Evolutionary conservation across 2,888 invertebrate species (phyloP), one percentile per base, ranked within the genome.

Genomic region (Troilus luridus): DNA sequence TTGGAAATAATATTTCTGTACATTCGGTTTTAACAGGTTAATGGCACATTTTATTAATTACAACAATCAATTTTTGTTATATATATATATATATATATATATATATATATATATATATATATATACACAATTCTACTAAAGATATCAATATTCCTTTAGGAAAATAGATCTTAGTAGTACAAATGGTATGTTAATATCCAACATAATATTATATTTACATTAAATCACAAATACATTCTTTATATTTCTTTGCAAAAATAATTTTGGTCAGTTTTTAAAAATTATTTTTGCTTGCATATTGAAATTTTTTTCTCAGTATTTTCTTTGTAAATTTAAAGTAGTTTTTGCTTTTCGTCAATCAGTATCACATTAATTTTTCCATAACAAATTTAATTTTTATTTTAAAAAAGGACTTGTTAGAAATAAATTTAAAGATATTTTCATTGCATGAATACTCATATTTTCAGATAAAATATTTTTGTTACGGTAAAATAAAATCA

Each of bases 1-100:
- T 60, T 24, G 90, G 21, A 90, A 90, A 72, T 90, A 77, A 85
- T 62, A 41, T 77, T 59, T 90, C 90, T 90, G 90, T 90, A 90
- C 90, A 90, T 24, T 3, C 56, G 56, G n/a, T 72, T 90, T 90
- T 58, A 85, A 85, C 85, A 56, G 56, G 1, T 21, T 11, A 56
- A 54, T 85, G 85, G 54, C 56, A 59, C 88, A 88, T 88, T 62
- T 88, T 27, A 24, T 62, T 62, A 27, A 8, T 88, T 56, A 88
- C 88, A 88, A 88, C 88, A 88, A 58, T 59, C 2, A 88, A 3
- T 62, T 27, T 41, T 64, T 62, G 62, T 88, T 88, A 88, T 62
- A 88, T 60, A 62, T 88, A 88, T 62, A 21, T 88, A n/a, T n/a
- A n/a, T n/a, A n/a, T n/a, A n/a, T n/a, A n/a, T n/a, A n/a, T n/a